These are phyloP conservation scores for Apodemus sylvaticus DNA, from an alignment of 2,113 vertebrate genomes.

Conservation along the genomic window DNA sequence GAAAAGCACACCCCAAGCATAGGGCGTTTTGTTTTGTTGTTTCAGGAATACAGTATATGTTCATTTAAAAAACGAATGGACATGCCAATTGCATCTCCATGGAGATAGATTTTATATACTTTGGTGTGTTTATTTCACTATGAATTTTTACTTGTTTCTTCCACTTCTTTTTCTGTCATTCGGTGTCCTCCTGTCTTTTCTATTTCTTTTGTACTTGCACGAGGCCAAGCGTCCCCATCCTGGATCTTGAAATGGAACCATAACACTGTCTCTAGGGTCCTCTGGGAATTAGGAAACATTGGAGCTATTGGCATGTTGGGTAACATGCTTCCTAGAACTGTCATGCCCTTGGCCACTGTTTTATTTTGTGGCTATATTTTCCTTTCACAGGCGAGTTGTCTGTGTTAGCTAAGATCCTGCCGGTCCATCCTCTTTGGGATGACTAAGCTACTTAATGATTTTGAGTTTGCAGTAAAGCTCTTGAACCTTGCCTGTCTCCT, in stretches of 20 bases:
- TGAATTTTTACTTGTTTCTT: constrained; percentile 58
- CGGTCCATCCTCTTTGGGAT: background rate
- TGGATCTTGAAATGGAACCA: constrained; percentile 7
- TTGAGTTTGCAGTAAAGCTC: constrained; percentile 39
- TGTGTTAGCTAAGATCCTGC: background rate
- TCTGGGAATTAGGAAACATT: background rate
- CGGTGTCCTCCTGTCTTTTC: background rate
- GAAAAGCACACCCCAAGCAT: constrained; percentile 63
- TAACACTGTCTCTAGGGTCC: background rate
- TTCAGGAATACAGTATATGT: constrained; percentile 13
- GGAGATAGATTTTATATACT: constrained; percentile 65
- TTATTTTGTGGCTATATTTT: constrained; percentile 15
- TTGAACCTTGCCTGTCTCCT: background rate
- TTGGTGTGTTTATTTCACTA: constrained; percentile 33
- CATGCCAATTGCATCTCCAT: constrained; percentile 55
- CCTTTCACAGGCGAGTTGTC: constrained; percentile 33
- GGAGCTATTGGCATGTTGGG: background rate
- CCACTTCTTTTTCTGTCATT: constrained; percentile 19
- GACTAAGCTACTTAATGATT: background rate
- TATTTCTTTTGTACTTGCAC: constrained; percentile 14
- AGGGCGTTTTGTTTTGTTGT: background rate
- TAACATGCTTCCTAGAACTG: constrained; percentile 38
- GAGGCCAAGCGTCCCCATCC: background rate
- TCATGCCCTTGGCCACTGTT: background rate
- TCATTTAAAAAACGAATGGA: constrained; percentile 55